These are phyloP conservation scores for Neolamprologus sp. DNA, from an alignment of 2,113 vertebrate genomes.

Conservation along the genomic window DNA sequence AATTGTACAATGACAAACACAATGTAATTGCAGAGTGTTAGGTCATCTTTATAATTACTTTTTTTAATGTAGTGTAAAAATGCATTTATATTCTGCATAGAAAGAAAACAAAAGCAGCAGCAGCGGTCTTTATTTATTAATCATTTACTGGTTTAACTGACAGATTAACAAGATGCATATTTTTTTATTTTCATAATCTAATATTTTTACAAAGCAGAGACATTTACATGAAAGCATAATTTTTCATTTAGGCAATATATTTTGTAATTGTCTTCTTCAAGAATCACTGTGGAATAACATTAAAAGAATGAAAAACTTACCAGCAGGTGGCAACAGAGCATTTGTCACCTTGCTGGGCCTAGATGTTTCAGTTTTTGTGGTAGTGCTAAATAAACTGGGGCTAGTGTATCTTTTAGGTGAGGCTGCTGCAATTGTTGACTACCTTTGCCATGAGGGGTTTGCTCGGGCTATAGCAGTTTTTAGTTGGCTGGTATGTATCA, in stretches of 20 bases:
- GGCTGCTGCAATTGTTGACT: background rate
- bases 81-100: background rate
- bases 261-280: background rate
- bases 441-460: background rate
- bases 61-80: background rate
- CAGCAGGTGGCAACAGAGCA: background rate
- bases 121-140: background rate
- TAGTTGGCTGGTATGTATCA: background rate
- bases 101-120: background rate
- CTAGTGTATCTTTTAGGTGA: accelerated
- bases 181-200: background rate
- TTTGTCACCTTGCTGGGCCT: background rate
- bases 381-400: background rate
- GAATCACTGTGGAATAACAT: background rate
- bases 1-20: background rate
- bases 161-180: background rate
- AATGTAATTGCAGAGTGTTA: background rate
- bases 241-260: background rate
- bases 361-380: background rate
- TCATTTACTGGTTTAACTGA: background rate
- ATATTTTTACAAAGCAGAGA: accelerated
- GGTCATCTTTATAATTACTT: background rate
- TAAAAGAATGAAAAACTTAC: background rate
- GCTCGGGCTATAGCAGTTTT: background rate
- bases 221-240: background rate